These are phyloP conservation scores for Meghimatium bilineatum DNA, from an alignment of 2,888 invertebrate species.

Conservation along the genomic window DNA sequence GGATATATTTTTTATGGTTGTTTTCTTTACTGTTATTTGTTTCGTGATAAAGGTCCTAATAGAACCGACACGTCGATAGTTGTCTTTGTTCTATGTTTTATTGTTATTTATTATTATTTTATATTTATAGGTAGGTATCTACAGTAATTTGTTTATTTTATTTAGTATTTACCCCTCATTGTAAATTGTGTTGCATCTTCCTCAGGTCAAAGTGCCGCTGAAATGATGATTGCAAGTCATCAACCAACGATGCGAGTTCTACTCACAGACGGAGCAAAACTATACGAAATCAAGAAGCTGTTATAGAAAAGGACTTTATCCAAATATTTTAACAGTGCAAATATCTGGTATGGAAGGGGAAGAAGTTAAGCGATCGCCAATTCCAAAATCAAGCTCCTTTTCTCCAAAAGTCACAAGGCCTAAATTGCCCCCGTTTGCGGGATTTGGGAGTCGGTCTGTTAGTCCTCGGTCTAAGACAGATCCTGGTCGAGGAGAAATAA, in stretches of 20 bases:
- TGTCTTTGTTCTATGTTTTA: no score
- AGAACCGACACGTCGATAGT: no score
- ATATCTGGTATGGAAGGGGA: conserved; percentile 51
- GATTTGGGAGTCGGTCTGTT: conserved; percentile 56
- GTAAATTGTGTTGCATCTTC: background rate
- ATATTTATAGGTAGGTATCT: no score
- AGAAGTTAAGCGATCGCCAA: conserved; percentile 51
- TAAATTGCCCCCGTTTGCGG: conserved; percentile 66
- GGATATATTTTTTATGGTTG: no score
- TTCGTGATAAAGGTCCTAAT: no score
- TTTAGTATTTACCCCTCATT: no score
- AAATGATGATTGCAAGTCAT: background rate
- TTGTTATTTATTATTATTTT: no score
- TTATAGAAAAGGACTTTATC: background rate
- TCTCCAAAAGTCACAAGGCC: conserved; percentile 70
- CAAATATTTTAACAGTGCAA: background rate
- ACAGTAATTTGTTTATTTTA: no score
- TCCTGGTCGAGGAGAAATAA: conserved; percentile 68
- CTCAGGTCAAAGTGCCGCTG: no score
- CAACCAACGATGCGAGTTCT: background rate
- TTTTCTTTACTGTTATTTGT: no score
- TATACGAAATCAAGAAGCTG: background rate
- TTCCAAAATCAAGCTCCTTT: conserved; percentile 60
- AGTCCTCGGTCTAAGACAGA: conserved; percentile 67
- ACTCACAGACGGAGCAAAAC: conserved; percentile 9